Conservation (phyloP, 1,140 invertebrate species). For the Vanessa atalanta region DNA sequence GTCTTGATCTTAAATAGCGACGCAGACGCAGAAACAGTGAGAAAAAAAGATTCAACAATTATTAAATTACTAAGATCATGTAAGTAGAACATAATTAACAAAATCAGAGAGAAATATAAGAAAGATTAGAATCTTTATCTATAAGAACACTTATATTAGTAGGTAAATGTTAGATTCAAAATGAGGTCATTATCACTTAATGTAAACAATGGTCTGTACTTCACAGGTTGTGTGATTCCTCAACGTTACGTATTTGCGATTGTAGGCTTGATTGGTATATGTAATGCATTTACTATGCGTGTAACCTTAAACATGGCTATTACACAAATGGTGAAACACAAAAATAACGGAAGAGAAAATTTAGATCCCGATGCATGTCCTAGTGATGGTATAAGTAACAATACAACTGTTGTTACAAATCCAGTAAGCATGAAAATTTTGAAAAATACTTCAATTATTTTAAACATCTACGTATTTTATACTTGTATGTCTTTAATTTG, state of each 20-base stretch:
- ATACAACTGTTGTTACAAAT: slow-evolving; percentile 37
- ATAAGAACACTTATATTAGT: no score
- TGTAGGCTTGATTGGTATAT: slow-evolving; percentile 89
- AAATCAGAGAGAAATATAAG: no score
- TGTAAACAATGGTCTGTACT: neutral
- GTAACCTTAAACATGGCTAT: slow-evolving; percentile 89
- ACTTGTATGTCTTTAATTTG: slow-evolving; percentile 32
- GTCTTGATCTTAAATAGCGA: neutral
- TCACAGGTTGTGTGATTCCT: slow-evolving; percentile 82
- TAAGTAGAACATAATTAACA: neutral
- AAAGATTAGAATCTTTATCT: no score
- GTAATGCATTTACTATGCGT: slow-evolving; percentile 91
- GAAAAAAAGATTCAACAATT: neutral
- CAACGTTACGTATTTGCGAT: slow-evolving; percentile 88
- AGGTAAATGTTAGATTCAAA: no score
- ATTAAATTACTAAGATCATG: neutral
- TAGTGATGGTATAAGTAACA: slow-evolving; percentile 39
- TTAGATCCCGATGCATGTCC: slow-evolving; percentile 53
- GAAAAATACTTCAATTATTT: neutral
- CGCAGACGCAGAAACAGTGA: neutral
- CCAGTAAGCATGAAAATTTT: slow-evolving; percentile 45
- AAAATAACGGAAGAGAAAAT: slow-evolving; percentile 21
- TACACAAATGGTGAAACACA: slow-evolving; percentile 88
- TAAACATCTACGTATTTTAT: neutral
- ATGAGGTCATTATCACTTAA: no score